Evolutionary conservation across 2,888 invertebrate genomes (phyloP).

Genomic region (Nasonovia ribisnigri): DNA sequence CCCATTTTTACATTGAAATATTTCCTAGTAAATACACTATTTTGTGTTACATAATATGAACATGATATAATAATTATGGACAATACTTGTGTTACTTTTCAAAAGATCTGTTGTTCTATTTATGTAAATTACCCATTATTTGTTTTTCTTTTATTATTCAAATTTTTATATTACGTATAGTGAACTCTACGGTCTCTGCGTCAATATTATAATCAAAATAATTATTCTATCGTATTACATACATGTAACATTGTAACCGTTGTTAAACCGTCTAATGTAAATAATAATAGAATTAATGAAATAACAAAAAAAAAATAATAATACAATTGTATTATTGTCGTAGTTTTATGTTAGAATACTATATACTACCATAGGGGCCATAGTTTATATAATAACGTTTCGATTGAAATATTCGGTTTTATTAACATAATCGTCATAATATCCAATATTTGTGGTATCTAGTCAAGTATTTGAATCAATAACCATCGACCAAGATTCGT

Average conservation of each 20-base stretch:
- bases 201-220: background rate
- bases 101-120: constrained; percentile 5
- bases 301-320: background rate
- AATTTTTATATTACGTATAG: background rate
- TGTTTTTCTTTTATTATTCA: constrained; percentile 10
- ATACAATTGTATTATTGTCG: background rate
- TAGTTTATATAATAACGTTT: background rate
- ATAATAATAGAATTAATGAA: background rate
- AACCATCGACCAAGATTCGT: background rate
- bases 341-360: background rate
- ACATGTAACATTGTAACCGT: background rate
- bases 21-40: background rate
- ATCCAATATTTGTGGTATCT: background rate
- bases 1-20: background rate
- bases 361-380: background rate
- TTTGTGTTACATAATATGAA: background rate
- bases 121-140: background rate
- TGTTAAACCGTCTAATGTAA: background rate
- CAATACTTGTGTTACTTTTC: background rate
- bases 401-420: background rate
- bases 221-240: background rate
- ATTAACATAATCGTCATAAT: background rate
- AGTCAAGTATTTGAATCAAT: background rate
- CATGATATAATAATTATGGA: constrained; percentile 5
- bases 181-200: background rate